Evolutionary conservation across 2,113 vertebrate genomes (phyloP), one percentile per base, ranked within the genome.

Genomic region (Ophthalmolycus amberensis): DNA sequence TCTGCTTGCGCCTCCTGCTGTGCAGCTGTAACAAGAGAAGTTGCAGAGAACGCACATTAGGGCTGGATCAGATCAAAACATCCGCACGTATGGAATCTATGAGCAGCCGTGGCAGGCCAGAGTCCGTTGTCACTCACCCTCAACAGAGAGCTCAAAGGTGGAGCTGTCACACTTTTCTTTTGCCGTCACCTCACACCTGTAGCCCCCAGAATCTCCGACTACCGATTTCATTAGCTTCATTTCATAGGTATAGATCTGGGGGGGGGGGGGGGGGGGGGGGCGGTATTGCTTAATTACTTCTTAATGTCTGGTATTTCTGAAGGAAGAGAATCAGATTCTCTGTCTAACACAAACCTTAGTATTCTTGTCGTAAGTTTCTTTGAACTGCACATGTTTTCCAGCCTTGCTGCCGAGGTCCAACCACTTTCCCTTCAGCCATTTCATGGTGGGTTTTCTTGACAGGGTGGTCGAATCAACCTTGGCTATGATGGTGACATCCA

Each of bases 391-490:
- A 0, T 97, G 95, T 72, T 95, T 94, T 3, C 97, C 97, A 0
- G 96, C 96, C 86, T 98, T 97, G 93, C 94, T 96, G 74, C 92
- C 92, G 22, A 98, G 93, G 80, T 97, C 97, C 93, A 96, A 20
- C 97, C 97, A 98, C 82, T 98, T 98, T 0, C 97, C 97, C 91
- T 98, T 98, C 90, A 98, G 92, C 97, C 97, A 98, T 70, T 96
- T 97, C 88, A 97, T 85, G 12, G 80, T 32, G 0, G 97, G 97
- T 70, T 97, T 97, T 64, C 80, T 94, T 0, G 89, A 52, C 18
- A 98, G 91, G 58, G 88, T 94, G 80, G 87, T 89, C 0, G 97
- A 95, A 29, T 97, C 96, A 58, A 97, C 94, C 78, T 92, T 96
- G 34, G 96, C 94, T 8, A 42, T 25, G 7, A 97, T 79, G 8